Conservation (phyloP, 2,113 vertebrate genomes). For the Catharus bicknelli region DNA sequence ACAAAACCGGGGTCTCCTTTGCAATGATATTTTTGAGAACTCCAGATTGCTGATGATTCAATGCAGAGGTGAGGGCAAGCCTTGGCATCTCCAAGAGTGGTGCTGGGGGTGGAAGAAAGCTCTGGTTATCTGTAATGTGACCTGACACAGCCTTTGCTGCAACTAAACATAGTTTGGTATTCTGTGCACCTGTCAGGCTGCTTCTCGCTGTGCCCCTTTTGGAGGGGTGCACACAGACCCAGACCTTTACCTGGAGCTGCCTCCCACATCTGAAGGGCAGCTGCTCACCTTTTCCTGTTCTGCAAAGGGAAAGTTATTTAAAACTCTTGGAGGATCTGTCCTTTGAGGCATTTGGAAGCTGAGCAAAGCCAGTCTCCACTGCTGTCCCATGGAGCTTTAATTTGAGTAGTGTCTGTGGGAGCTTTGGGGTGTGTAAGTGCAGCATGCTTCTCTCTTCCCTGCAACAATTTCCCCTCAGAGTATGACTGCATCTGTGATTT, state of each 20-base stretch:
- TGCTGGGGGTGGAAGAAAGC: neutral
- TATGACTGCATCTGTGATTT: neutral
- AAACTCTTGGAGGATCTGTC: neutral
- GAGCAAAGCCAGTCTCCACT: neutral
- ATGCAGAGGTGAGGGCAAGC: neutral
- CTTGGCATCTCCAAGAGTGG: neutral
- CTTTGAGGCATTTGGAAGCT: neutral
- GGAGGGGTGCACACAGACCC: neutral
- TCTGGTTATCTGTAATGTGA: neutral
- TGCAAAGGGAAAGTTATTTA: neutral
- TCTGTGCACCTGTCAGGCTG: neutral
- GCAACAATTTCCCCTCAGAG: accelerated
- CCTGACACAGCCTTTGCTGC: neutral
- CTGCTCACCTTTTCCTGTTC: neutral
- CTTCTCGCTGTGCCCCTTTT: accelerated
- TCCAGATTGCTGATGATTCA: neutral
- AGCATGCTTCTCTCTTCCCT: accelerated
- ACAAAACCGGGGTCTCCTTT: neutral
- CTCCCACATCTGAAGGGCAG: neutral
- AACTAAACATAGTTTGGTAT: slow-evolving; percentile 6
- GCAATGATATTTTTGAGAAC: neutral
- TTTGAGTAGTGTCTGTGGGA: neutral
- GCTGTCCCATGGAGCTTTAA: neutral
- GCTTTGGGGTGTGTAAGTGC: neutral
- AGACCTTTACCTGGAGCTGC: neutral